Evolutionary conservation across 2,113 vertebrate genomes (phyloP), one percentile per base, ranked within the genome.

Genomic region (Coptodon bakossiorum): DNA sequence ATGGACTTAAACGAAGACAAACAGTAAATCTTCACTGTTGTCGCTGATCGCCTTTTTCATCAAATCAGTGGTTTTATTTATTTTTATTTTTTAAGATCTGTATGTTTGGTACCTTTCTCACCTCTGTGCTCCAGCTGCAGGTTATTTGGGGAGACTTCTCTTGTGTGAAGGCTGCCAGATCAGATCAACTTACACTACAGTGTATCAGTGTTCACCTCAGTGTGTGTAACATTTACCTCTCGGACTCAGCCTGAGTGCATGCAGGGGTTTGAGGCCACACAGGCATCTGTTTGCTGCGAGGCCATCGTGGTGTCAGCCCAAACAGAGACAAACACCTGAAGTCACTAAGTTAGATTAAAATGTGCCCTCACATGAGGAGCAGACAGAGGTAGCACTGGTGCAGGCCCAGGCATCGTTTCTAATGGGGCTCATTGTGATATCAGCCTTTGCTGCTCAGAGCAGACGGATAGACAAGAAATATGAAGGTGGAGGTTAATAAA

Each of bases 141-240:
- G 2, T 71, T 82, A 71, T 86, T 73, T 36, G 38, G 45, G 36
- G 68, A 63, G 81, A 73, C 8, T 63, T 82, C 22, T 86, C 19
- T 50, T 17, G 31, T 43, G 76, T 63, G 36, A 66, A 29, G n/a
- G 3, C 29, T 48, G 80, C 36, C 76, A 84, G 31, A 80, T 88
- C 68, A 85, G 78, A 84, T 86, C 80, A 80, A 45, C 52, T 84
- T 52, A 43, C 68, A 73, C 79, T 27, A 27, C 45, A 63, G 43
- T 53, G 29, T 85, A 9, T 82, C 53, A 45, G 38, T 34, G 80
- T 16, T 34, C 82, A 56, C 68, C 22, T 87, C 57, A 31, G 19
- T 52, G 68, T 53, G 14, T 45, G 4, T n/a, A 66, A 50, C 81
- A n/a, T 56, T 84, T 59, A 71, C 57, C 81, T 68, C 7, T 24